These are phyloP conservation scores for Oxystoma pomonae DNA, from an alignment of 2,888 invertebrate species.

Conservation along the genomic window DNA sequence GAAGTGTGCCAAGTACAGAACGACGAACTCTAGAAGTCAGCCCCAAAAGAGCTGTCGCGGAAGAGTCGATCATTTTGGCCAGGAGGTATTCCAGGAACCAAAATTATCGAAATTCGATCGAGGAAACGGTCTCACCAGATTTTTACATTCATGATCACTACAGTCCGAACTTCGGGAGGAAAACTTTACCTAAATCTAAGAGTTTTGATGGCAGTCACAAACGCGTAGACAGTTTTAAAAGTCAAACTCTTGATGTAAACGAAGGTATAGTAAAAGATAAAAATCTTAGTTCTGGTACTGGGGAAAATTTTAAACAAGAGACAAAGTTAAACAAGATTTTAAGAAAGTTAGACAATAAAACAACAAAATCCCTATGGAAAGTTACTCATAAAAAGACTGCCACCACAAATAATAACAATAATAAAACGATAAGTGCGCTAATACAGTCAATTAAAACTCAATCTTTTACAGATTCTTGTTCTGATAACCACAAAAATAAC, in stretches of 20 bases:
- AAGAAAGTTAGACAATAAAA: slow-evolving; percentile 26
- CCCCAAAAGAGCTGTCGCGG: slow-evolving; percentile 8
- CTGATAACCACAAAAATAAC: neutral
- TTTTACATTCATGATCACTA: slow-evolving; percentile 45
- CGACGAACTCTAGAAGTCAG: neutral
- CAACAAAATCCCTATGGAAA: slow-evolving; percentile 20
- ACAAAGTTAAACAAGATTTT: slow-evolving; percentile 18
- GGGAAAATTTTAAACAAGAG: slow-evolving; percentile 5
- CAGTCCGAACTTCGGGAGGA: slow-evolving; percentile 36
- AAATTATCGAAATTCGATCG: slow-evolving; percentile 22
- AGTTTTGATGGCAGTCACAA: slow-evolving; percentile 26
- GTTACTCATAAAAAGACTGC: slow-evolving; percentile 14
- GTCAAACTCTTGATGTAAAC: neutral
- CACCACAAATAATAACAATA: neutral
- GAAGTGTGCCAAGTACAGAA: neutral
- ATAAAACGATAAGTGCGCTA: neutral
- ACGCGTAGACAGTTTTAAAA: neutral
- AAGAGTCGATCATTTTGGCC: slow-evolving; percentile 36
- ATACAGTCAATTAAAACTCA: neutral
- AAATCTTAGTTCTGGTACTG: slow-evolving; percentile 16
- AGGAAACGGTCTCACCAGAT: slow-evolving; percentile 23
- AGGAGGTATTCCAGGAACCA: slow-evolving; percentile 28
- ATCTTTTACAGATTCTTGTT: neutral
- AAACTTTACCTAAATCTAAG: slow-evolving; percentile 29
- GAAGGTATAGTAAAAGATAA: neutral